A percentile compares a stretch with the other conserved stretches of the same genome.
These are phyloP conservation scores for Escarpia spicata DNA, from an alignment of 2,888 invertebrate species.

Conservation along the genomic window DNA sequence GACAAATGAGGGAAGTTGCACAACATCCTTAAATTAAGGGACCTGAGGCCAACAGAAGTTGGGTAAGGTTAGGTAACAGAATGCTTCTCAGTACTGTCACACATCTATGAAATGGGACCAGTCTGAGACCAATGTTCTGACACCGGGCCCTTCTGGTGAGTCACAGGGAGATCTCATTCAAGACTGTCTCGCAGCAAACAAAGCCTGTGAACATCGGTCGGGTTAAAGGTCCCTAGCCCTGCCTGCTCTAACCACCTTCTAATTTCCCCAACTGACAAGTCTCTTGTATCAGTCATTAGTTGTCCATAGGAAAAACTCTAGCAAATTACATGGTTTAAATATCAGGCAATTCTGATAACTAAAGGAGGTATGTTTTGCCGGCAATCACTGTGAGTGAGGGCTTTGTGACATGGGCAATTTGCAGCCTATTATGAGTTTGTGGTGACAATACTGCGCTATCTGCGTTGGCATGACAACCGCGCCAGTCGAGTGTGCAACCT, in stretches of 20 bases:
- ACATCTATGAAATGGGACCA: background rate
- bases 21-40: too few relatives aligned
- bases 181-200: background rate
- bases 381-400: background rate
- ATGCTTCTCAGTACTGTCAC: background rate
- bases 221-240: background rate
- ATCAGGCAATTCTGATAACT: background rate
- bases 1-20: too few relatives aligned
- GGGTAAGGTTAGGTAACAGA: background rate
- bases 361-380: background rate
- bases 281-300: conserved; percentile 16
- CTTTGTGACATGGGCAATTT: conserved; percentile 13
- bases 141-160: background rate
- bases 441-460: background rate
- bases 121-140: background rate
- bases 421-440: background rate
- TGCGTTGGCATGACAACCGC: background rate
- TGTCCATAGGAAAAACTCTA: background rate
- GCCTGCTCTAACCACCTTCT: background rate
- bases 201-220: background rate
- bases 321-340: conserved; percentile 16
- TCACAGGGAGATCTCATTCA: background rate
- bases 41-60: too few relatives aligned
- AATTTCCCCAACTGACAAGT: conserved; percentile 6
- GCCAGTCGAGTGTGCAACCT: background rate